phyloP scores from a whole-genome alignment of 1,140 invertebrate genomes.

The Ganaspis sp. region DNA sequence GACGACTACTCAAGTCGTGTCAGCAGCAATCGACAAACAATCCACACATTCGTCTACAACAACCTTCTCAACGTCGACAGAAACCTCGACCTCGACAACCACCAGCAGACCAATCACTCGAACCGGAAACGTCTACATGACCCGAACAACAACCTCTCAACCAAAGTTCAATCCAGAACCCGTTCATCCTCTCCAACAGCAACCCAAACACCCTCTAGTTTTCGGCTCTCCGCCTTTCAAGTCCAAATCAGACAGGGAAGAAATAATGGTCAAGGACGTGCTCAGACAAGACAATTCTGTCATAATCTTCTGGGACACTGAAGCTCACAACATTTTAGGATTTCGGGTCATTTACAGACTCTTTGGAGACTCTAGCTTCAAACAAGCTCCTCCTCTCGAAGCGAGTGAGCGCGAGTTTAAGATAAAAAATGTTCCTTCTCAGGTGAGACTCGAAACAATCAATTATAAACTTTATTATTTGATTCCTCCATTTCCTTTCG shows the following conservation, averaged over 20 bases:
- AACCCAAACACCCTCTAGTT: constrained; percentile 83
- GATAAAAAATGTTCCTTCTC: constrained; percentile 92
- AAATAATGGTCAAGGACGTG: constrained; percentile 90
- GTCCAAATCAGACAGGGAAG: constrained; percentile 81
- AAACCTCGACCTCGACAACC: constrained; percentile 53
- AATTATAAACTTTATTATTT: too few species aligned
- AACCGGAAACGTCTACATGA: constrained; percentile 73
- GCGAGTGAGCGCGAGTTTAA: constrained; percentile 92
- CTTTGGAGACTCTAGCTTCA: constrained; percentile 93
- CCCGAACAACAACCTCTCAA: constrained; percentile 67
- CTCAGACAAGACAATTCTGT: constrained; percentile 91
- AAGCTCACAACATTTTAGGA: constrained; percentile 88
- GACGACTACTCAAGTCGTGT: constrained; percentile 49
- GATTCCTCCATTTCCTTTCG: too few species aligned
- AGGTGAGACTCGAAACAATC: too few species aligned
- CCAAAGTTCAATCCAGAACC: constrained; percentile 65
- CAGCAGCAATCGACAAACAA: constrained; percentile 21
- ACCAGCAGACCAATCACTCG: constrained; percentile 64
- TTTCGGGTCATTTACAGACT: constrained; percentile 92
- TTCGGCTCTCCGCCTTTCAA: constrained; percentile 82
- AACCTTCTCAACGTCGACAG: constrained; percentile 50
- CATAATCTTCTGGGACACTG: constrained; percentile 93
- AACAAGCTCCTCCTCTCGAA: constrained; percentile 90
- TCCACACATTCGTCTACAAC: constrained; percentile 65
- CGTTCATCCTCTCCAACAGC: constrained; percentile 65